Percentiles rank a stretch among this genome's conserved stretches.
Evolutionary conservation across 30 jellyfish, hydroid and myxozoan species (phyloP).

Genomic region (Morbakka virulenta): DNA sequence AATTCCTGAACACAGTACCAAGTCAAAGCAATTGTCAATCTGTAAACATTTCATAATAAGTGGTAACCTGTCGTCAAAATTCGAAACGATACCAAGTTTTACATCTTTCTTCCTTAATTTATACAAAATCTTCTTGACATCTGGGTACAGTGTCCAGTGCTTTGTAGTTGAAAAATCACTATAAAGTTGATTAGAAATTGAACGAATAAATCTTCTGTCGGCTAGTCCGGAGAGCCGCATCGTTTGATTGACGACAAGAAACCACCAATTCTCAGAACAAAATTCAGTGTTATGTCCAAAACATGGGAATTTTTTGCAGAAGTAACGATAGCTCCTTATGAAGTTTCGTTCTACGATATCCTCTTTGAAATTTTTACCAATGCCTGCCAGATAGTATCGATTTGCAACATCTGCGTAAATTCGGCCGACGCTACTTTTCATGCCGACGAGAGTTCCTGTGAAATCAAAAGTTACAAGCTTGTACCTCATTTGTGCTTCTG

Average conservation of each 20-base stretch:
- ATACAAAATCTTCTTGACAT: slow-evolving; percentile 21
- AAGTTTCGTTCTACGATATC: slow-evolving; percentile 18
- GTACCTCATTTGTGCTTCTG: slow-evolving; percentile 22
- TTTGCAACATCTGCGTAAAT: slow-evolving; percentile 50
- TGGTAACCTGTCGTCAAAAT: slow-evolving; percentile 55
- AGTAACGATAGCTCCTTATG: slow-evolving; percentile 16
- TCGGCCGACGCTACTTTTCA: slow-evolving; percentile 51
- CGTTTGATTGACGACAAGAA: slow-evolving; percentile 43
- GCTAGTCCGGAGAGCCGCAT: slow-evolving; percentile 44
- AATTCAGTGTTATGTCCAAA: slow-evolving; percentile 30
- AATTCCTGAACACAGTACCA: slow-evolving; percentile 31
- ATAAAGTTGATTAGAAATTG: slow-evolving; percentile 51
- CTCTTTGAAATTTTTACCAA: slow-evolving; percentile 4
- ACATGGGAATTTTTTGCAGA: slow-evolving; percentile 18
- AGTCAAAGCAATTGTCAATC: slow-evolving; percentile 20
- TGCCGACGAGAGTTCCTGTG: slow-evolving; percentile 32
- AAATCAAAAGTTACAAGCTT: slow-evolving; percentile 49
- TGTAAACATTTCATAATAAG: slow-evolving; percentile 23
- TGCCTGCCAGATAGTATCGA: slow-evolving; percentile 49
- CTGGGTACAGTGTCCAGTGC: slow-evolving; percentile 41
- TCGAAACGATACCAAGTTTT: slow-evolving; percentile 47
- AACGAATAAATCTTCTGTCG: slow-evolving; percentile 10
- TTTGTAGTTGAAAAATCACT: slow-evolving; percentile 28
- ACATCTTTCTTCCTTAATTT: slow-evolving; percentile 2
- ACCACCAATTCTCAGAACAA: slow-evolving; percentile 54